Base-by-base conservation (phyloP, 1,140 invertebrate genomes). In the Listronotus oregonensis region DNA sequence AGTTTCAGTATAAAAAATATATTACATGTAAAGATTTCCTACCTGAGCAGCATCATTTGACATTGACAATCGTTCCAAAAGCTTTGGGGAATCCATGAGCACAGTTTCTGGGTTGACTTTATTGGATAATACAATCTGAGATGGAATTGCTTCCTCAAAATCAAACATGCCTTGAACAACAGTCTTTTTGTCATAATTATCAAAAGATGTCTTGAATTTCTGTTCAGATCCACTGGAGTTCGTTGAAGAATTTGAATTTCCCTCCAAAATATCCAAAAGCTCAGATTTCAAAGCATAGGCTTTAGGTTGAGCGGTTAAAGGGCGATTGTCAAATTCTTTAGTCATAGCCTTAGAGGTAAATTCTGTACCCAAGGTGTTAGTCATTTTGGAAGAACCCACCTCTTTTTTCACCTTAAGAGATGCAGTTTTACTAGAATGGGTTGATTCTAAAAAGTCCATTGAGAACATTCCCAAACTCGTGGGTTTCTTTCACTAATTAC, bases 131-230 rank as follows among this genome's bases (percentile, higher is more conserved):
- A 75, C 70, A 15, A 75, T 73, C 47, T 75, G 71, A 14, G 70
- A 70, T 15, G 73, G 71, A 50, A 75, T 75, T 15, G 66, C 66
- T 21, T 75, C 73, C 46, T 75, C 73, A 27, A 75, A 67, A 64
- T 75, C 73, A 34, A 66, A 70, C n/a, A 69, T 64, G 40, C 64
- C 68, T 15, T 52, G 63, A n/a, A 64, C 66, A n/a, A 51, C 37
- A 10, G n/a, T 50, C 15, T 62, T 55, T 15, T 55, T 67, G 27
- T 50, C 54, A 11, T 42, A 57, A 31, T 58, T 43, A 17, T 62
- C 54, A 55, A 63, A 56, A 1, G 66, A 57, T 2, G 51, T 56
- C 21, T 67, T 67, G 11, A 52, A 39, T 32, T 61, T 67, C 18
- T 52, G 34, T 31, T 65, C 64, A 12, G 54, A 58, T 14, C 47